A percentile compares a stretch with the other conserved stretches of the same genome.
Evolutionary conservation across 2,888 invertebrate species (phyloP).

Genomic region (Leptinotarsa tumamoca): DNA sequence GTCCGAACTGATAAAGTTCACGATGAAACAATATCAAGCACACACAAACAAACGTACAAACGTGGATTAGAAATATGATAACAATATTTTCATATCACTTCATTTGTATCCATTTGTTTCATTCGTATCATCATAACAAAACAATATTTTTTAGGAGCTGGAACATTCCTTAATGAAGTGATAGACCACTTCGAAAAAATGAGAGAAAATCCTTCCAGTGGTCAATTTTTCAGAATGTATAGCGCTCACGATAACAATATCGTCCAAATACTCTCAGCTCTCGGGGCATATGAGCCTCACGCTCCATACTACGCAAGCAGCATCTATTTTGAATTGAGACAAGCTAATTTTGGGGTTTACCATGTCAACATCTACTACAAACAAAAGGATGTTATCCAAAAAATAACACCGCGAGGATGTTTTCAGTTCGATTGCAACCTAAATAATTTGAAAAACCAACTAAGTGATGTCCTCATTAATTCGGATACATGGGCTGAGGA

Average conservation of each 20-base stretch:
- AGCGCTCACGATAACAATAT: constrained; percentile 84
- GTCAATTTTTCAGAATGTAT: constrained; percentile 74
- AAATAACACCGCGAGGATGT: constrained; percentile 33
- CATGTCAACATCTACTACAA: constrained; percentile 39
- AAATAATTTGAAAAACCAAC: constrained; percentile 23
- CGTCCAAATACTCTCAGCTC: constrained; percentile 75
- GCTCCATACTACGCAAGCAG: constrained; percentile 76
- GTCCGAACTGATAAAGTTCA: too few relatives aligned
- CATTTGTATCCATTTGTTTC: too few relatives aligned
- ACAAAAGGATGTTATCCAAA: constrained; percentile 28
- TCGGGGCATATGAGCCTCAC: constrained; percentile 74
- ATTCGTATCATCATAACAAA: too few relatives aligned
- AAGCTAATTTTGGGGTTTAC: constrained; percentile 39
- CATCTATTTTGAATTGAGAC: constrained; percentile 77
- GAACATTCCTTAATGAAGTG: constrained; percentile 28
- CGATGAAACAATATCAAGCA: too few relatives aligned
- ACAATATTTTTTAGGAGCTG: constrained; percentile 28
- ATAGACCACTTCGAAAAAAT: constrained; percentile 33
- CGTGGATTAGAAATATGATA: too few relatives aligned
- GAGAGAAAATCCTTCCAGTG: constrained; percentile 13
- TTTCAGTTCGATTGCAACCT: constrained; percentile 32
- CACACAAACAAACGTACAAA: too few relatives aligned
- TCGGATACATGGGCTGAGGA: constrained; percentile 19
- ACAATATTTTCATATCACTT: too few relatives aligned
- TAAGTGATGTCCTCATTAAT: constrained; percentile 30